These are phyloP conservation scores for Erythrolamprus reginae DNA, from an alignment of 2,113 vertebrate species.

Conservation along the genomic window DNA sequence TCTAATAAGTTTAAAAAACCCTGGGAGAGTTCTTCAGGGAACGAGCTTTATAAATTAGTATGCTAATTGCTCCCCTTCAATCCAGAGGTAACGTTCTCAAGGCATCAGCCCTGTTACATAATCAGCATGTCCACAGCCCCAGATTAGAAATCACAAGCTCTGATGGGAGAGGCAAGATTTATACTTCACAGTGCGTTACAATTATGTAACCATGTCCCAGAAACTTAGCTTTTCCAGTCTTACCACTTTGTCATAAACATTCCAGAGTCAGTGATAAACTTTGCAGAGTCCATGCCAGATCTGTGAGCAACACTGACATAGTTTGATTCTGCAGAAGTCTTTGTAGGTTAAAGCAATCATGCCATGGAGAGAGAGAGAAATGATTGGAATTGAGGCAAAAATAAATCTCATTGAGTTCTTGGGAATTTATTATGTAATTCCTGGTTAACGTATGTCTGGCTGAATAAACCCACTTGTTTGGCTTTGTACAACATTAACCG, in stretches of 20 bases:
- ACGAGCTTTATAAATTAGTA: neutral
- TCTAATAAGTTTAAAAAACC: neutral
- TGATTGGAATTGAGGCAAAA: neutral
- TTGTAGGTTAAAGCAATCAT: neutral
- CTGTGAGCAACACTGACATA: neutral
- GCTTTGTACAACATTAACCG: neutral
- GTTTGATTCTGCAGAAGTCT: neutral
- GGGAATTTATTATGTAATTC: neutral
- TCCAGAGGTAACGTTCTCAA: neutral
- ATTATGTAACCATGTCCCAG: constrained; percentile 11
- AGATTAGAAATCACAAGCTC: neutral
- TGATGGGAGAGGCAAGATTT: neutral
- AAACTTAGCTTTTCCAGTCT: constrained; percentile 37
- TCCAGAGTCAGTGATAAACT: neutral
- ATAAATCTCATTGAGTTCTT: neutral
- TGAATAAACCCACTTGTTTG: neutral
- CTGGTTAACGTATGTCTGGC: neutral
- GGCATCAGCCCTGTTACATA: neutral
- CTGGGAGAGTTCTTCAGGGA: neutral
- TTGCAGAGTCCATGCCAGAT: neutral
- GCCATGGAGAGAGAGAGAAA: neutral
- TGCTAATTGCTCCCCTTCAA: neutral
- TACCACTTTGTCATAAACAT: constrained; percentile 36
- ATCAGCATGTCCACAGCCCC: neutral
- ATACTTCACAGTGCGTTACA: neutral